Base-by-base conservation (phyloP, 2,888 invertebrate genomes). In the Rhogogaster chlorosoma region DNA sequence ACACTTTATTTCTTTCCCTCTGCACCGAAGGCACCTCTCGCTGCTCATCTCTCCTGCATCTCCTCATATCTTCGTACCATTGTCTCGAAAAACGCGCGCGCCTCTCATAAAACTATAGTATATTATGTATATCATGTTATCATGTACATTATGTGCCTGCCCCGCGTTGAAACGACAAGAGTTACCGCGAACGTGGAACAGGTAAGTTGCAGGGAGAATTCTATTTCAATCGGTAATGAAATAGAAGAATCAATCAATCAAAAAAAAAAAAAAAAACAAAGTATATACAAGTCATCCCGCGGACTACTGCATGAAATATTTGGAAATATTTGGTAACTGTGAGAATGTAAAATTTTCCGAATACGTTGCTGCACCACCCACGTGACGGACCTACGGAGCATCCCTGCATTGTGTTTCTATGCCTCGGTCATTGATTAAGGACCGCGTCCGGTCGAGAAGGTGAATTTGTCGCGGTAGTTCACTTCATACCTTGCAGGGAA, bases 401-500 rank as follows among this genome's bases (percentile, higher is more conserved):
- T 42, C n/a, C 12, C 18, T 38, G 10, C 22, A 70, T 70, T 10
- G 5, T n/a, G n/a, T 38, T 9, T 36, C 18, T 42, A n/a, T 38
- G n/a, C 71, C 71, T 22, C n/a, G 5, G 29, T 5, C 70, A 70
- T 32, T 70, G 32, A 70, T 18, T 26, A 32, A 70, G 70, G 71
- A 73, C 71, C 42, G 32, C 15, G 57, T 78, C 36, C 10, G 67
- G 45, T 42, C 18, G 9, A 64, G 15, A 12, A 29, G 18, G 64
- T 67, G 42, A 64, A 67, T 67, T 83, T 26, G 5, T 83, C 32
- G 78, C 57, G 38, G 15, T 83, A 45, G 64, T 67, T 83, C 82
- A 45, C 26, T 83, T 45, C 22, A 67, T 67, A 45, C 42, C 67
- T 83, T 45, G 82, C 82, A 83, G 82, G 82, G 26, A 67, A 67